phyloP scores from a whole-genome alignment of 2,113 vertebrate genomes.

The Bos indicus region DNA sequence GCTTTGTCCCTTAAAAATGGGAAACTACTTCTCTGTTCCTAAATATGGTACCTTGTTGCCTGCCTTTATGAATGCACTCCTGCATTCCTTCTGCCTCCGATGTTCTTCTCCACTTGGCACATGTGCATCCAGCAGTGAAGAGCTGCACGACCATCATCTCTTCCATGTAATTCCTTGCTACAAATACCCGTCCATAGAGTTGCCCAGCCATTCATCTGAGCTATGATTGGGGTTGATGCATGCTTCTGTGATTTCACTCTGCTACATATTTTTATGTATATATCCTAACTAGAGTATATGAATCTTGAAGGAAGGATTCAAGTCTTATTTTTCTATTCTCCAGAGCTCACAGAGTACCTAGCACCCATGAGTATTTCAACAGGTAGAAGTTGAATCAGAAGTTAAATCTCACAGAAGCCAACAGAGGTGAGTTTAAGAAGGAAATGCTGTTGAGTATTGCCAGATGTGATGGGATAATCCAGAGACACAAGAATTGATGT shows the following conservation, averaged over 20 bases:
- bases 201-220: background rate
- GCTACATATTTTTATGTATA: background rate
- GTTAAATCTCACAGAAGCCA: background rate
- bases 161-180: background rate
- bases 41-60: background rate
- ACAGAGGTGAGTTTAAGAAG: background rate
- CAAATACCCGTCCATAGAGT: background rate
- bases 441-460: background rate
- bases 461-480: background rate
- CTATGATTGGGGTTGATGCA: background rate
- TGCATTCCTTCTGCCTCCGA: background rate
- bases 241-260: background rate
- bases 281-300: background rate
- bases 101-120: background rate
- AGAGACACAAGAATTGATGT: background rate
- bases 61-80: background rate
- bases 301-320: background rate
- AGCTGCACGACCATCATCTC: background rate
- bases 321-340: background rate
- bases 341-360: background rate
- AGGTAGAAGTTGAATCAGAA: background rate
- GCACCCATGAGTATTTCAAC: background rate
- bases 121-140: background rate
- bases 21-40: background rate
- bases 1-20: background rate